Evolutionary conservation across 92 coral and sea anemone genomes (phyloP).

Genomic region (Parazoanthus darwini): DNA sequence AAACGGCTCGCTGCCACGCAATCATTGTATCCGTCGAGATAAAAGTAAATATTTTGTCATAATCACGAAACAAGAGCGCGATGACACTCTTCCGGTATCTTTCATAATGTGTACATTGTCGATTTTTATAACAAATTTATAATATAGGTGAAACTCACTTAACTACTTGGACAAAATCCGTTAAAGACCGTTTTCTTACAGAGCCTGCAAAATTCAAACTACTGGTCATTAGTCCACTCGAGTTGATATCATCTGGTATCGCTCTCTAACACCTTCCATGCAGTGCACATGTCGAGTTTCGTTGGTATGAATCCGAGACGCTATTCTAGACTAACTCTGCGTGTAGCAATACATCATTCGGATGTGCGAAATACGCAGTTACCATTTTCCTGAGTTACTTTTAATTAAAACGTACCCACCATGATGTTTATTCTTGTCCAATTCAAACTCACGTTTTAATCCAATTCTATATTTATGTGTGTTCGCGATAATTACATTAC

Average conservation of each 20-base stretch:
- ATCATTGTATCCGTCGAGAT: conserved; percentile 13
- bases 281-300: not conserved
- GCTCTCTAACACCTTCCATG: not conserved
- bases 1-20: not conserved
- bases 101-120: not conserved
- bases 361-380: not conserved
- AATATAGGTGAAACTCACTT: conserved; percentile 8
- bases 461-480: not conserved
- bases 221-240: conserved; percentile 1
- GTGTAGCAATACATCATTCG: not conserved
- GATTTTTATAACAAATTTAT: not conserved
- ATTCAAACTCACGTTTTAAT: not conserved
- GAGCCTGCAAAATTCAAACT: conserved; percentile 7
- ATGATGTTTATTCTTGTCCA: not conserved
- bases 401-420: not conserved
- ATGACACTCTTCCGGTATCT: not conserved
- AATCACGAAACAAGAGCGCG: not conserved
- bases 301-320: conserved; percentile 1
- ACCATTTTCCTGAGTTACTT: not conserved
- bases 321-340: conserved; percentile 21
- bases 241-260: conserved; percentile 13
- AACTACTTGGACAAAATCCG: not conserved
- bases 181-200: not conserved
- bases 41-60: conserved; percentile 31
- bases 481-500: not conserved